phyloP scores from a whole-genome alignment of 2,797 vertebrate species.

The Kryptolebias ocellatus region DNA sequence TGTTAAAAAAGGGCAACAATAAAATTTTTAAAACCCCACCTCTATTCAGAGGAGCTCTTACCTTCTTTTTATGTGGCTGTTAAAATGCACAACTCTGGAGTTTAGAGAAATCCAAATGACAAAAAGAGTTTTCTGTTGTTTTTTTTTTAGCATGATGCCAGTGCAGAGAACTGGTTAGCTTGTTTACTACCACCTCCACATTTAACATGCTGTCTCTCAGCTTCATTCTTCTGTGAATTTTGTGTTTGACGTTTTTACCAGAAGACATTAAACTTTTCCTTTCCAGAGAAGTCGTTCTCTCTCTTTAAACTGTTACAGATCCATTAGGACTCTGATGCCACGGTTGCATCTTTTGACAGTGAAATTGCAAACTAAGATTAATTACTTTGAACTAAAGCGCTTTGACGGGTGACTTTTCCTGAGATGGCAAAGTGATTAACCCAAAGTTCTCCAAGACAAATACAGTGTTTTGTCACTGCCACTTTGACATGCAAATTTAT shows the following conservation, averaged over 20 bases:
- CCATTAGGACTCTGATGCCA: too few relatives aligned
- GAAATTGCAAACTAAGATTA: slow-evolving; percentile 2
- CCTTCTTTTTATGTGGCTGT: not conserved
- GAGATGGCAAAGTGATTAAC: not conserved
- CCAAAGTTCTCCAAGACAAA: not conserved
- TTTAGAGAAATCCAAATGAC: not conserved
- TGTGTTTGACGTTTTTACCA: not conserved
- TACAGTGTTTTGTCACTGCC: not conserved
- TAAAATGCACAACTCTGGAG: not conserved
- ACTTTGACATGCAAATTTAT: slow-evolving; percentile 2
- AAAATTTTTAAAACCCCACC: slow-evolving; percentile 13
- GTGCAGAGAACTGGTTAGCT: not conserved
- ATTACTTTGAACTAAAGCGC: not conserved
- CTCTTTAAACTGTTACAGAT: not conserved
- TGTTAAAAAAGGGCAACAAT: slow-evolving; percentile 55
- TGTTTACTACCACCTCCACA: not conserved
- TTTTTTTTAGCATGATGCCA: too few relatives aligned
- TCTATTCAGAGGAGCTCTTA: not conserved
- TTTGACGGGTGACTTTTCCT: not conserved
- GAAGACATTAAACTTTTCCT: not conserved
- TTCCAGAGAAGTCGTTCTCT: not conserved
- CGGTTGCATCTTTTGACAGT: slow-evolving; percentile 4
- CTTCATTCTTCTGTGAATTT: too few relatives aligned
- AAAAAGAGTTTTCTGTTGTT: too few relatives aligned
- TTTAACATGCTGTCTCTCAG: too few relatives aligned